Percentiles rank a stretch among this genome's conserved stretches.
phyloP scores from a whole-genome alignment of 2,797 vertebrate species.

The Meriones psammophilus region DNA sequence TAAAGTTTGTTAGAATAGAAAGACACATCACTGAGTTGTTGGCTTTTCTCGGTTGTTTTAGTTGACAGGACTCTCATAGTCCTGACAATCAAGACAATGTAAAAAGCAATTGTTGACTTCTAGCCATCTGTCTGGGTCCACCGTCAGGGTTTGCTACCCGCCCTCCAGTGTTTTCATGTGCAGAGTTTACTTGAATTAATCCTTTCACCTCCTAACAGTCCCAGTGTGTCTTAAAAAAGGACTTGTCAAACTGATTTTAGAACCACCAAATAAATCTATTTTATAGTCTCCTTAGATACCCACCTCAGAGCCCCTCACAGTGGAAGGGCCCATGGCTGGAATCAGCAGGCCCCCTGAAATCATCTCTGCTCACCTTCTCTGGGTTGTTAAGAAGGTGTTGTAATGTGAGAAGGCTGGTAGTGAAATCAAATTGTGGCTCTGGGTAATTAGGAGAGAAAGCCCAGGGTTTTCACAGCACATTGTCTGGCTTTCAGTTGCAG shows the following conservation, averaged over 20 bases:
- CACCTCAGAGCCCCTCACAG: slow-evolving; percentile 26
- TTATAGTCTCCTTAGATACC: slow-evolving; percentile 75
- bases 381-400: slow-evolving; percentile 76
- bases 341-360: slow-evolving; percentile 70
- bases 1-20: slow-evolving; percentile 52
- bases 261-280: slow-evolving; percentile 76
- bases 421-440: slow-evolving; percentile 67
- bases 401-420: slow-evolving; percentile 77
- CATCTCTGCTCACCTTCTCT: slow-evolving; percentile 68
- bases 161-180: slow-evolving; percentile 38
- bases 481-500: slow-evolving; percentile 75
- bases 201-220: slow-evolving; percentile 55
- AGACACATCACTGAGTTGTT: slow-evolving; percentile 70
- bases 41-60: slow-evolving; percentile 60
- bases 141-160: neutral
- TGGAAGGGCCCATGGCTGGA: slow-evolving; percentile 55
- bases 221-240: slow-evolving; percentile 21
- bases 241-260: slow-evolving; percentile 71
- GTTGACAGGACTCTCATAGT: slow-evolving; percentile 25
- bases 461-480: slow-evolving; percentile 58
- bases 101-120: slow-evolving; percentile 28
- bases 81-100: neutral
- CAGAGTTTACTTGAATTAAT: slow-evolving; percentile 73
- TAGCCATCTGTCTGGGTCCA: slow-evolving; percentile 62
- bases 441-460: slow-evolving; percentile 71